phyloP scores from a whole-genome alignment of 1,140 invertebrate species.

The Tenebrio molitor region DNA sequence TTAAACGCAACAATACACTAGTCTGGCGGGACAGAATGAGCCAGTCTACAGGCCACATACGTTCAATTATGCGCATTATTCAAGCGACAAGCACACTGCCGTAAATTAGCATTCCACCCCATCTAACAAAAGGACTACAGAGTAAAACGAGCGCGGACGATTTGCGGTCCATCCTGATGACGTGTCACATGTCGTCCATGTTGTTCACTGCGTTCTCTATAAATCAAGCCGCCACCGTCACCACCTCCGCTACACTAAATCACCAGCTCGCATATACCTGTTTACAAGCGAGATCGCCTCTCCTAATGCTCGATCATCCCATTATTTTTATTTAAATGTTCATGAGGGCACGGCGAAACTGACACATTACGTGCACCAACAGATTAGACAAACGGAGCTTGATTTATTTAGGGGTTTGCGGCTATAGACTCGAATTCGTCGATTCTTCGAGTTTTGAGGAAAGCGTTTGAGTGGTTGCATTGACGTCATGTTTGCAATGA shows the following conservation, averaged over 20 bases:
- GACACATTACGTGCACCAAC: too few species aligned
- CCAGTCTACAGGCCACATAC: conserved; percentile 44
- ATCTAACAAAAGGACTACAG: conserved; percentile 52
- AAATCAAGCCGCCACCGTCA: conserved; percentile 37
- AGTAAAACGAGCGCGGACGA: conserved; percentile 51
- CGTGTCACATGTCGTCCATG: conserved; percentile 43
- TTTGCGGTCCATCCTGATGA: conserved; percentile 52
- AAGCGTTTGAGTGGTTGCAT: too few species aligned
- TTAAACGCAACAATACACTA: background rate
- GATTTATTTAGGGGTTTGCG: too few species aligned
- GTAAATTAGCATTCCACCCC: conserved; percentile 52
- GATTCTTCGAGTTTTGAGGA: too few species aligned
- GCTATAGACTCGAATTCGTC: too few species aligned
- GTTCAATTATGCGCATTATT: conserved; percentile 48
- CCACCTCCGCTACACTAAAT: conserved; percentile 41
- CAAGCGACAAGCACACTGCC: conserved; percentile 43
- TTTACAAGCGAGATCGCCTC: conserved; percentile 35
- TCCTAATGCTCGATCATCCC: conserved; percentile 7
- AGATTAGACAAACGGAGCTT: too few species aligned
- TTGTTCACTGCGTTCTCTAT: conserved; percentile 37
- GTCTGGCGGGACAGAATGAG: background rate
- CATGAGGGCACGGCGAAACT: background rate
- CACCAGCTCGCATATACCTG: conserved; percentile 42
- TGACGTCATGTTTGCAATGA: background rate
- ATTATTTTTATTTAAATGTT: conserved; percentile 27